Evolutionary conservation across 1,140 invertebrate genomes (phyloP), one percentile per base, ranked within the genome.

Genomic region (Drosophila ironensis): DNA sequence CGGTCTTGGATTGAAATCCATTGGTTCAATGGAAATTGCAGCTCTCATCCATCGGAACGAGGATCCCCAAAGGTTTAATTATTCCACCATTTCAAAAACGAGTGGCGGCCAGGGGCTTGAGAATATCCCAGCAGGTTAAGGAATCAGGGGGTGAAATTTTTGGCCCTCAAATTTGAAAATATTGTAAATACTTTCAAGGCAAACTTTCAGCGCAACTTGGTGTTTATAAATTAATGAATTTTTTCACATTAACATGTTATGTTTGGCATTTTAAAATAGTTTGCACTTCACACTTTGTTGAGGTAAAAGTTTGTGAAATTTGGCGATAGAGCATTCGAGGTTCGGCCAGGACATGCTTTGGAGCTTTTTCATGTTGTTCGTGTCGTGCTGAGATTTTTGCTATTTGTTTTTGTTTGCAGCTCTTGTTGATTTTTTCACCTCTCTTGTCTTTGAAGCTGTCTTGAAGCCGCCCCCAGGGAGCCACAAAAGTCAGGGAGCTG

Each of bases 371-470:
- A 44, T 60, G 52, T 60, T 44, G 37, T 30, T 40, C 28, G 25
- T 64, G 57, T 64, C 60, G 56, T 63, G 59, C 63, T 60, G 24
- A 63, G 57, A 40, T 63, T 47, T 61, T 63, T 61, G 22, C 57
- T 19, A 28, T 27, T 14, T 45, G 16, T 48, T 24, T 51, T 45
- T 61, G 41, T 30, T 16, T 4, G 8, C 1, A 24, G 11, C 28
- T 35, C 28, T 53, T 50, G 44, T 24, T 44, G 25, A 6, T 27
- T 59, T 33, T 41, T 59, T 12, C 4, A 3, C 8, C 20, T 19
- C 28, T 57, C 24, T 66, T 67, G 73, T 51, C 70, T 73, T 86
- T 74, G 78, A 45, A 63, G 57, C 42, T 60, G 69, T 73, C 78
- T 78, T 78, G 63, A 47, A 33, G 17, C 57, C 27, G 60, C 59